Evolutionary conservation across 2,888 invertebrate species (phyloP), one percentile per base, ranked within the genome.

Genomic region (Leptopilina syphax): DNA sequence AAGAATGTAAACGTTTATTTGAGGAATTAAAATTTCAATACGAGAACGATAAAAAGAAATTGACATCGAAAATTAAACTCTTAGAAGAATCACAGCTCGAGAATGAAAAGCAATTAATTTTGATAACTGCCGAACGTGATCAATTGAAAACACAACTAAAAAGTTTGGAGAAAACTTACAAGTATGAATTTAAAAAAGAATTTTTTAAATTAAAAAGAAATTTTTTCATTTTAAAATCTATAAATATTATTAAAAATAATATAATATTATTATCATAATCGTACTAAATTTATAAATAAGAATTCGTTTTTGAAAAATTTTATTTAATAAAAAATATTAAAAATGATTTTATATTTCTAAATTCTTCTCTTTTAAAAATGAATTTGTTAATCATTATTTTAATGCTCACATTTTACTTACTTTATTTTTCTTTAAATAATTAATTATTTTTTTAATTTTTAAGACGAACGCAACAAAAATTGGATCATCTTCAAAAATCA

Each of bases 21-120:
- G 96, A 96, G 90, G 96, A 97, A 86, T 90, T 97, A 2, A 96
- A 96, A 88, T 92, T 93, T 54, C 95, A 96, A 82, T 96, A 96
- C 88, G 94, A 94, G 70, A 93, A 93, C 84, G 97, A 97, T 82
- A 94, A 94, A 67, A 93, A 93, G n/a, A 94, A 94, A 77, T 92
- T 95, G 67, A 91, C 91, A 1, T 93, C 93, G 70, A 93, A 93
- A 73, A 88, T 94, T 9, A 92, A 92, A 79, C 92, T 93, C 78
- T 89, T 94, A 57, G 93, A 92, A 81, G 92, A 92, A 81, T 89
- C 90, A 81, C 91, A 92, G 54, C 90, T 91, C 0, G 92, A 93
- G 67, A 87, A 93, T 79, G 93, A 94, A 81, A 93, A 93, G 70
- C 93, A 94, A 82, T 86, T 94, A 44, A 91, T 92, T 12, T 85